phyloP scores from a whole-genome alignment of 1,140 invertebrate genomes.

The Bombus consobrinus region DNA sequence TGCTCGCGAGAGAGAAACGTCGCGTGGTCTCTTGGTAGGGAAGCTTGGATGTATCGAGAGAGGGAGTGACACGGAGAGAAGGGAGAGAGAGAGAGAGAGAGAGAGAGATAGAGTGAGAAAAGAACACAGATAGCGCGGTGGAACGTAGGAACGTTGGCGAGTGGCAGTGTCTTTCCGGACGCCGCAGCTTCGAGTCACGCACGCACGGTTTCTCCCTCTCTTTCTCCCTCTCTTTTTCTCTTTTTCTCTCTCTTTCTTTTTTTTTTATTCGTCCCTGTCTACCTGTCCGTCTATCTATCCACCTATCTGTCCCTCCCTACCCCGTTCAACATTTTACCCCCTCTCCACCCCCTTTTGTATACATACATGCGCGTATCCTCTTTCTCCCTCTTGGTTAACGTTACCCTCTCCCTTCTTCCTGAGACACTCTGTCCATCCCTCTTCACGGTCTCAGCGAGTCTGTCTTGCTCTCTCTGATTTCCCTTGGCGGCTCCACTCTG shows the following conservation, averaged over 20 bases:
- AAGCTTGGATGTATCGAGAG: constrained; percentile 41
- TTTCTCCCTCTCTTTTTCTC: constrained; percentile 2
- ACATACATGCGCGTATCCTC: not conserved
- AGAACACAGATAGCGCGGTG: constrained; percentile 24
- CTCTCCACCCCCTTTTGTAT: constrained; percentile 3
- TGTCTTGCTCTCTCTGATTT: not conserved
- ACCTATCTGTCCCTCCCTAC: not conserved
- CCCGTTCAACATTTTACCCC: not conserved
- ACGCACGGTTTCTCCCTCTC: constrained; percentile 38
- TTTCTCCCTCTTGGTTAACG: not conserved
- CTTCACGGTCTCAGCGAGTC: not conserved
- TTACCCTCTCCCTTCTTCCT: not conserved
- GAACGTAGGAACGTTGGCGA: constrained; percentile 57
- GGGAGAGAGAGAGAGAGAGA: constrained; percentile 30
- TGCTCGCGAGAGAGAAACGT: not conserved
- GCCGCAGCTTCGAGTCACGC: constrained; percentile 74
- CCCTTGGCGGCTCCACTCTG: constrained; percentile 17
- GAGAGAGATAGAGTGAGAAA: constrained; percentile 14
- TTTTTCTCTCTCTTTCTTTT: not conserved
- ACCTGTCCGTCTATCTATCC: constrained; percentile 9
- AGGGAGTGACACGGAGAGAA: constrained; percentile 59
- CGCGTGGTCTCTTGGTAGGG: not conserved
- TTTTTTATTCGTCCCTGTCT: constrained; percentile 6
- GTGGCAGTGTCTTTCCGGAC: constrained; percentile 77
- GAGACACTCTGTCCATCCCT: not conserved